Base-by-base conservation (phyloP, 1,140 invertebrate species). In the Drosophila kanapiae region DNA sequence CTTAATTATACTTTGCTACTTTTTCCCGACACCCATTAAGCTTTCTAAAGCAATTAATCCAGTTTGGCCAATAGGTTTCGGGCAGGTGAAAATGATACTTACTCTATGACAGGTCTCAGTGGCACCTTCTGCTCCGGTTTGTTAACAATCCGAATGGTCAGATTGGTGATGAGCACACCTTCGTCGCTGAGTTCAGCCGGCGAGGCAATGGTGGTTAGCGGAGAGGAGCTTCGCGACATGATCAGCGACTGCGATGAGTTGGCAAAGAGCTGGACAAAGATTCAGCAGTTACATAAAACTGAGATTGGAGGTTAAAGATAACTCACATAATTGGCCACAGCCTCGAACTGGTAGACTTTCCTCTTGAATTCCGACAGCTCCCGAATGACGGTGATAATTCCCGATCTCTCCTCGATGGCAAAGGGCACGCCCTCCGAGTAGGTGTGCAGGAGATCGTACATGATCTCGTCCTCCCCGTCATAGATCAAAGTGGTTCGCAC, bases 341-440 rank as follows among this genome's bases (percentile, higher is more conserved):
- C 96, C 93, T 97, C 97, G 83, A 98, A 97, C 49, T 97, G 95
- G 86, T 96, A 98, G 18, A 95, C 92, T 7, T 94, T 93, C 29
- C 95, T 93, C 14, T 95, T 94, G 77, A 95, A 97, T 62, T 96
- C 95, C 4, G 95, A 93, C 58, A 98, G 93, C 49, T 96, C 95
- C 31, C 97, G 95, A 13, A 97, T 95, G 1, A 98, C 97, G 7
- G 96, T 97, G 29, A 99, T 97, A 2, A 96, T 96, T 4, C 98
- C 98, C 8, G 96, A 97, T 65, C 96, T 94, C 77, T 97, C 96
- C 93, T 99, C 97, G 37, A 99, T 97, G 14, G 96, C 96, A 93
- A 98, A 98, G 8, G 97, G 97, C 61, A 98, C 96, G 93, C 96
- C 97, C 92, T 97, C 95, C 91, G 96, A 95, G 93, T 98, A 96